phyloP scores from a whole-genome alignment of 2,113 vertebrate species.

The Toxotes jaculatrix region DNA sequence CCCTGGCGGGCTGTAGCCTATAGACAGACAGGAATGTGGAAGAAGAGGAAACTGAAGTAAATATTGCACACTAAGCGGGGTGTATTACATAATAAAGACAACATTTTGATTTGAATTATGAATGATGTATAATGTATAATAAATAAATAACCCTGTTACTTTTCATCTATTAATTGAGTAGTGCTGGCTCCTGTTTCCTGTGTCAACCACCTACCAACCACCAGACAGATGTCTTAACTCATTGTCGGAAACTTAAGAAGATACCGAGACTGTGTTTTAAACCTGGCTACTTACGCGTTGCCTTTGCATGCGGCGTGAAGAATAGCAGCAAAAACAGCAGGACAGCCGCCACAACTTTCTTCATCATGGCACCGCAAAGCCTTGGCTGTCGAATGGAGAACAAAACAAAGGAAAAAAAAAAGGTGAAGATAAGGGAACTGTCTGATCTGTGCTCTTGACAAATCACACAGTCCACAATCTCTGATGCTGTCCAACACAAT shows the following conservation, averaged over 20 bases:
- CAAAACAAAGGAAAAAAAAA: constrained; percentile 1
- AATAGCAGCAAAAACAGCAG: constrained; percentile 59
- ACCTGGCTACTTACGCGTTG: constrained; percentile 62
- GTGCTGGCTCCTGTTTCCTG: constrained; percentile 5
- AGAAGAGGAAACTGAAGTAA: neutral
- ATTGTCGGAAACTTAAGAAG: constrained; percentile 7
- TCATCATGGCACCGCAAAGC: constrained; percentile 68
- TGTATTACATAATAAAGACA: neutral
- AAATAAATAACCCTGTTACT: neutral
- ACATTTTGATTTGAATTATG: neutral
- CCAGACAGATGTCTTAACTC: neutral
- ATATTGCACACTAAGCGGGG: neutral
- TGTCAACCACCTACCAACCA: neutral
- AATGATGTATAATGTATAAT: neutral
- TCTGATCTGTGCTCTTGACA: neutral
- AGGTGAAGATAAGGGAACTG: neutral
- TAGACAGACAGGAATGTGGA: neutral
- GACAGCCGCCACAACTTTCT: constrained; percentile 3
- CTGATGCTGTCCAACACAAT: neutral
- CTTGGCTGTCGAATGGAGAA: constrained; percentile 31
- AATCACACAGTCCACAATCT: neutral
- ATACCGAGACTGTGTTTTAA: neutral
- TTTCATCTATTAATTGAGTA: neutral
- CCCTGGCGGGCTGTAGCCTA: constrained; percentile 87
- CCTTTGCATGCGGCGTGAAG: constrained; percentile 14